Conservation (phyloP, 1,140 invertebrate species). For the Heliconius hewitsoni region DNA sequence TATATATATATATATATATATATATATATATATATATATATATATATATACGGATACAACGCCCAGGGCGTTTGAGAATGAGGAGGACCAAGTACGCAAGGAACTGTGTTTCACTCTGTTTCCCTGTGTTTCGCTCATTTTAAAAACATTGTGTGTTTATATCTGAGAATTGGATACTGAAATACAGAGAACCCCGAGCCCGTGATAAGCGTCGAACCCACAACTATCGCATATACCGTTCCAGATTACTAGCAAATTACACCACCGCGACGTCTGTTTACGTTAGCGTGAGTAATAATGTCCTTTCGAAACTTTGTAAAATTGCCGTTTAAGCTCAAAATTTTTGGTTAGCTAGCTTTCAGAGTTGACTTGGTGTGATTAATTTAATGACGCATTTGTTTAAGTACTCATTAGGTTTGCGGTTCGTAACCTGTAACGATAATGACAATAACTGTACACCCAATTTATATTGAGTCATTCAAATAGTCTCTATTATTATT, state of each 20-base stretch:
- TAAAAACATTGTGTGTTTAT: no score
- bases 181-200: neutral
- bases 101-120: no score
- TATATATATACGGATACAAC: no score
- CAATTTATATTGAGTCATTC: neutral
- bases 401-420: neutral
- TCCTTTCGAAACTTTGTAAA: conserved; percentile 2
- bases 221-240: neutral
- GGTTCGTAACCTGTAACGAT: neutral
- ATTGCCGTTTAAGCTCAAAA: conserved; percentile 3
- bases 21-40: no score
- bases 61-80: no score
- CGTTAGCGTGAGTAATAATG: neutral
- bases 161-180: no score
- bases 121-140: no score
- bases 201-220: neutral
- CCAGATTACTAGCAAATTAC: neutral
- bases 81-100: no score
- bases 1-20: no score
- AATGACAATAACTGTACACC: neutral
- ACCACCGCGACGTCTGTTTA: neutral
- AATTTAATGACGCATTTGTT: conserved; percentile 13
- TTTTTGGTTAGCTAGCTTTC: neutral
- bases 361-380: neutral
- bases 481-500: neutral